Evolutionary conservation across 2,888 invertebrate species (phyloP).

Genomic region (Scrobipalpa atriplicella): DNA sequence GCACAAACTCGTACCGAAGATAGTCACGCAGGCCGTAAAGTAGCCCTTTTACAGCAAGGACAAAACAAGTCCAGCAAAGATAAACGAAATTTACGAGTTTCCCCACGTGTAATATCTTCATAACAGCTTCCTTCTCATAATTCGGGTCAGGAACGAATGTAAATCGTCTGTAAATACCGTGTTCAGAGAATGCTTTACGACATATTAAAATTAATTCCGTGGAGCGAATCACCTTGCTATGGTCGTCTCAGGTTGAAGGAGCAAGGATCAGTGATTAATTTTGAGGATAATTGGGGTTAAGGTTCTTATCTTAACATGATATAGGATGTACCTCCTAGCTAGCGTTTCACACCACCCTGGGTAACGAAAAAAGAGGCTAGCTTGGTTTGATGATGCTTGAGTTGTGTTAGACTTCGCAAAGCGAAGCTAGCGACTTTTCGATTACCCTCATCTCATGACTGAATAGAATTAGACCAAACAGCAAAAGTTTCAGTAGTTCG

Average conservation of each 20-base stretch:
- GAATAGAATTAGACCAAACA: no score
- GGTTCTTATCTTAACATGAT: background rate
- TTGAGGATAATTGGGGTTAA: background rate
- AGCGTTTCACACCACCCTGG: no score
- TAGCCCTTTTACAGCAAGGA: slow-evolving; percentile 4
- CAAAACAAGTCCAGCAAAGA: background rate
- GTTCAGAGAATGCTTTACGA: slow-evolving; percentile 56
- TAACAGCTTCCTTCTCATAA: slow-evolving; percentile 33
- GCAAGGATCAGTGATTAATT: background rate
- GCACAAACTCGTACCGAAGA: background rate
- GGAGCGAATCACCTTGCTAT: slow-evolving; percentile 51
- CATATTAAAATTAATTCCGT: slow-evolving; percentile 63
- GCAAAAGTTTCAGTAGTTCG: no score
- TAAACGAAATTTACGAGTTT: background rate
- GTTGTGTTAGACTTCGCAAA: no score
- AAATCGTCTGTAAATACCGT: slow-evolving; percentile 56
- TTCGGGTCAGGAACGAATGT: slow-evolving; percentile 64
- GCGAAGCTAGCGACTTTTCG: no score
- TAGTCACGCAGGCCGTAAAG: slow-evolving; percentile 1
- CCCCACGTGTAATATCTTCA: background rate
- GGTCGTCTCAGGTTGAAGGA: slow-evolving; percentile 25
- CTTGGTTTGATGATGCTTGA: no score
- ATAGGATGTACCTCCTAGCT: no score
- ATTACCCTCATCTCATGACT: background rate
- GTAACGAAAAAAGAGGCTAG: no score